Conservation (phyloP, 2,888 invertebrate species). For the Gymnosoma rotundatum region DNA sequence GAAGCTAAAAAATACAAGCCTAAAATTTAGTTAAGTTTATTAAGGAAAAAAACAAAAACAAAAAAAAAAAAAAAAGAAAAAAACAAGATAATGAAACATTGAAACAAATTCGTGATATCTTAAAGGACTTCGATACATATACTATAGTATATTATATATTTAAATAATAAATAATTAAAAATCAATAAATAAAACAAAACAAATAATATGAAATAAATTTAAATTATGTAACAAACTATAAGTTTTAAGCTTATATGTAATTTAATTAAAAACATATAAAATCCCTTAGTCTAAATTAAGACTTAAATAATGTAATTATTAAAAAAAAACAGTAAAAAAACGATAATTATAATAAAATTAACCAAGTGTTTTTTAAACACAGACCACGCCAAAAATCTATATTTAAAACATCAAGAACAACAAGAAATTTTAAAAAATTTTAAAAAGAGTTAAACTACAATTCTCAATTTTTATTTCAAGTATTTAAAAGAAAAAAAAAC, state of each 20-base stretch:
- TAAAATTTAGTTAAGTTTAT: conserved; percentile 74
- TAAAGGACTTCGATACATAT: conserved; percentile 82
- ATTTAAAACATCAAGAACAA: conserved; percentile 59
- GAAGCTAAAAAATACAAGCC: conserved; percentile 73
- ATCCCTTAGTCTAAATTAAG: conserved; percentile 62
- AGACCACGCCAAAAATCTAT: conserved; percentile 70
- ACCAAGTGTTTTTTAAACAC: conserved; percentile 68
- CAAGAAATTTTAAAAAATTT: conserved; percentile 59
- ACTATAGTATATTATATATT: conserved; percentile 80
- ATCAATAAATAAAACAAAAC: conserved; percentile 59
- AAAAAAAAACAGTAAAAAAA: conserved; percentile 35
- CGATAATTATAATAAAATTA: conserved; percentile 51
- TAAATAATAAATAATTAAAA: conserved; percentile 71
- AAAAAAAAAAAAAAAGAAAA: conserved; percentile 76
- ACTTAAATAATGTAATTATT: conserved; percentile 61
- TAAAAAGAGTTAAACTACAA: conserved; percentile 54
- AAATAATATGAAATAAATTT: conserved; percentile 74
- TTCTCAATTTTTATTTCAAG: conserved; percentile 65
- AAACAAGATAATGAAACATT: conserved; percentile 82
- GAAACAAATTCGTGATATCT: conserved; percentile 83
- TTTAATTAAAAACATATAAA: conserved; percentile 60
- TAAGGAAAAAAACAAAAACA: conserved; percentile 73
- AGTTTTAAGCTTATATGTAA: conserved; percentile 69
- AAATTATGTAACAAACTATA: conserved; percentile 78
- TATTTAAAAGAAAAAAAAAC: conserved; percentile 55